These are phyloP conservation scores for Lamellibrachia satsuma DNA, from an alignment of 2,888 invertebrate species.

Conservation along the genomic window DNA sequence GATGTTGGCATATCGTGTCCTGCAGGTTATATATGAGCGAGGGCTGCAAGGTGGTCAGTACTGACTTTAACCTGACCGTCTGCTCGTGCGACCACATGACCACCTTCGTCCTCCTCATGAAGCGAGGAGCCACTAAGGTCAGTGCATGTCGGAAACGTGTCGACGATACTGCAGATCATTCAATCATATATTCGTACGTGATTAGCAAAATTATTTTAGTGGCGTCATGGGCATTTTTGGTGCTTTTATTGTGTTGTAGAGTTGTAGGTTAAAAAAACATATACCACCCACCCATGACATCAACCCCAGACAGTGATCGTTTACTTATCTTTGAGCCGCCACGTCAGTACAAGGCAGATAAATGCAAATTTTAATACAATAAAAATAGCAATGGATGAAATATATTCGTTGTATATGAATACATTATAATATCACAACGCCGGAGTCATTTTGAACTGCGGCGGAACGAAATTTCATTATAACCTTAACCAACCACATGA, in stretches of 20 bases:
- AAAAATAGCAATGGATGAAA: too few relatives aligned
- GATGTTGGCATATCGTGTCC: not conserved
- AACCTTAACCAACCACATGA: too few relatives aligned
- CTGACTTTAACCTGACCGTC: constrained; percentile 19
- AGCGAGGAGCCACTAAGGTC: constrained; percentile 24
- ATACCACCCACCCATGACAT: not conserved
- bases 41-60: constrained; percentile 20
- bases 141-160: not conserved
- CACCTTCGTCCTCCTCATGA: constrained; percentile 32
- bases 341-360: too few relatives aligned
- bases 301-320: too few relatives aligned
- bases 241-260: not conserved
- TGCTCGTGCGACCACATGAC: constrained; percentile 24
- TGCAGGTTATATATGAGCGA: constrained; percentile 21
- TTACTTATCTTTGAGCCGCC: too few relatives aligned
- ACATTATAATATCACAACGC: too few relatives aligned
- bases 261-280: not conserved
- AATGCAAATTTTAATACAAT: too few relatives aligned
- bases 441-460: too few relatives aligned
- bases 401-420: too few relatives aligned
- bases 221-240: not conserved
- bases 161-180: not conserved
- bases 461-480: too few relatives aligned
- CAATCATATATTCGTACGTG: not conserved
- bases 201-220: not conserved